Base-by-base conservation (phyloP, 2,888 invertebrate species). In the Crossocerus cetratus region DNA sequence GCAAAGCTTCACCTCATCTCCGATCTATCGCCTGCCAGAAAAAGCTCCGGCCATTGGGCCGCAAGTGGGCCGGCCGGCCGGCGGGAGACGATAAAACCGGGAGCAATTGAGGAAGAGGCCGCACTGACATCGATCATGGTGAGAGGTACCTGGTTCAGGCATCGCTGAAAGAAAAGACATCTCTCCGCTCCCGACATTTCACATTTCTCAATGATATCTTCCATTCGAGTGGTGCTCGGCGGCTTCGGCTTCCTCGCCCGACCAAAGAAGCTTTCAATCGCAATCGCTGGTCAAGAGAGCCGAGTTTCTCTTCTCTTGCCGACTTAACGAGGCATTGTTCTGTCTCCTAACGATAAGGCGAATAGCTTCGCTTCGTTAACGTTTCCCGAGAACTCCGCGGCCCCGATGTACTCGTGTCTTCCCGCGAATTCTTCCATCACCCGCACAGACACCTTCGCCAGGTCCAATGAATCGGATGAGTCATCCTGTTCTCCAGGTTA, bases 311-410 rank as follows among this genome's bases (percentile, higher is more conserved):
- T 43, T 42, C 4, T 69, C 61, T 43, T 42, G 3, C 20, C 61
- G 49, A 58, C 64, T 62, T 78, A 78, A 78, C 69, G 71, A 78
- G 71, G 71, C 59, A 78, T 78, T 78, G 78, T 78, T 78, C 74
- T 67, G 69, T 71, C 65, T 57, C 14, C 61, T 23, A n/a, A 5
- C 65, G 74, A 78, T 75, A 75, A 75, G 69, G 23, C 56, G 68
- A 59, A 21, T 53, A 63, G 42, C 75, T 65, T 64, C 45, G 69
- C 75, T 77, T 78, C 68, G 69, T 78, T 78, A 78, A 78, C 67
- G 62, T 67, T 78, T 74, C 69, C 53, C 69, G 61, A 74, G 55
- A 61, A 57, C 32, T 55, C 49, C 70, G 45, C n/a, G 13, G 16
- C 20, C 18, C 5, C 11, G n/a, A 22, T 5, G 58, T 44, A 55